Percentiles rank a stretch among this genome's conserved stretches.
Evolutionary conservation across 2,797 vertebrate genomes (phyloP).

Genomic region (Iguana delicatissima): DNA sequence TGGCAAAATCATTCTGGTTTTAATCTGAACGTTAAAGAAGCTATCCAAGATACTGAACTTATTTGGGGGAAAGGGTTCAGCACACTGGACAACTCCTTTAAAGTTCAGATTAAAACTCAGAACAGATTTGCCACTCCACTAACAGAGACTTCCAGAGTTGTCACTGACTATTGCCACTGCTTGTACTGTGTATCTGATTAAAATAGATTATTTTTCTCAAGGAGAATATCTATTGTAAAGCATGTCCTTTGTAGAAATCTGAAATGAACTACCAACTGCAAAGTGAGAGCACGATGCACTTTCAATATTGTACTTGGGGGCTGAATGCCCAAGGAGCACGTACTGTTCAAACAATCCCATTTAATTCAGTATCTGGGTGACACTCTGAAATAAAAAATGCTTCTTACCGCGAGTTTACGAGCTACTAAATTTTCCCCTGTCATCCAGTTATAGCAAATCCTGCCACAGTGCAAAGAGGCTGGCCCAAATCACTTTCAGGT

Average conservation of each 20-base stretch:
- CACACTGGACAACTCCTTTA: too few species aligned
- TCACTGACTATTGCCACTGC: too few species aligned
- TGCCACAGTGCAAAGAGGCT: background rate
- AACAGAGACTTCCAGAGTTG: too few species aligned
- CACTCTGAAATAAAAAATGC: background rate
- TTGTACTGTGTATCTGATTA: too few species aligned
- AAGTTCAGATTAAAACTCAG: too few species aligned
- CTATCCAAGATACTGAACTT: too few species aligned
- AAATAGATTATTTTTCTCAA: background rate
- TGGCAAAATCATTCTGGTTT: too few species aligned
- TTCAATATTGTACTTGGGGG: background rate
- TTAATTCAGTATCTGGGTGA: background rate
- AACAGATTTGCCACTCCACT: too few species aligned
- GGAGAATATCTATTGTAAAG: background rate
- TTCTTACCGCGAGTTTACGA: background rate
- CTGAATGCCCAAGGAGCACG: background rate
- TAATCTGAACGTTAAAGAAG: too few species aligned
- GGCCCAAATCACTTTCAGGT: background rate
- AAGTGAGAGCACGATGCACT: background rate
- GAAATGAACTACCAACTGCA: background rate
- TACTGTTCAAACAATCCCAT: constrained; percentile 16
- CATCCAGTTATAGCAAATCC: background rate
- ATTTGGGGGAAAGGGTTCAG: too few species aligned
- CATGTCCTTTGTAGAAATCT: background rate
- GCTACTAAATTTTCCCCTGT: background rate